Percentiles rank a stretch among this genome's conserved stretches.
These are phyloP conservation scores for Ceuthmochares aereus DNA, from an alignment of 2,113 vertebrate genomes.

Conservation along the genomic window DNA sequence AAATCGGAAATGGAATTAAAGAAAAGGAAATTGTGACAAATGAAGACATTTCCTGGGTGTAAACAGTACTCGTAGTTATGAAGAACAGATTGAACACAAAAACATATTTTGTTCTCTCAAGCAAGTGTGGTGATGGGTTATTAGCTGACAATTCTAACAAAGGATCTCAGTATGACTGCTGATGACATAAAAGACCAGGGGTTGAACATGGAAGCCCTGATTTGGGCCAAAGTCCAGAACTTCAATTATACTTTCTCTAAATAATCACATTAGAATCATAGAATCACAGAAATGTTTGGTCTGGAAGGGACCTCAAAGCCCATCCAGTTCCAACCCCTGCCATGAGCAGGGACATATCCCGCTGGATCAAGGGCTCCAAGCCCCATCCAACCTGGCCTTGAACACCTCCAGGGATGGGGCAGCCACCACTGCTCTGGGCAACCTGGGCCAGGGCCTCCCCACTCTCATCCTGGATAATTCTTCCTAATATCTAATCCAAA, in stretches of 20 bases:
- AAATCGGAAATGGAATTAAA: slow-evolving; percentile 65
- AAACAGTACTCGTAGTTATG: slow-evolving; percentile 33
- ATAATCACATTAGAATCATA: not conserved
- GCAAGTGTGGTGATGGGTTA: not conserved
- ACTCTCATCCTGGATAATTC: too few species aligned
- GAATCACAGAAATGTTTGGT: too few species aligned
- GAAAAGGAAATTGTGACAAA: slow-evolving; percentile 69
- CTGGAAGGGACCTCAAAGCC: too few species aligned
- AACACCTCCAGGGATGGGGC: too few species aligned
- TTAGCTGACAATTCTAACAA: slow-evolving; percentile 3
- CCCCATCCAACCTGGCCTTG: too few species aligned
- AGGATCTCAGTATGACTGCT: not conserved
- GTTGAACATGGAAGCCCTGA: not conserved
- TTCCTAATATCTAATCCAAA: too few species aligned
- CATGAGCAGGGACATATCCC: too few species aligned
- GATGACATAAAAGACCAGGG: not conserved
- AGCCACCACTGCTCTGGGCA: too few species aligned
- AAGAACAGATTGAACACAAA: slow-evolving; percentile 30
- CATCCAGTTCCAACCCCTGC: too few species aligned
- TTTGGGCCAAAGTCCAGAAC: slow-evolving; percentile 14
- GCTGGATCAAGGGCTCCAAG: too few species aligned
- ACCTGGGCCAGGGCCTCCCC: too few species aligned
- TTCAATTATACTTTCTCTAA: not conserved
- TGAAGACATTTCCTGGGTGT: slow-evolving; percentile 75
- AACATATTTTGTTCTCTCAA: slow-evolving; percentile 40